These are phyloP conservation scores for Diprion similis DNA, from an alignment of 1,140 invertebrate species.

Conservation along the genomic window DNA sequence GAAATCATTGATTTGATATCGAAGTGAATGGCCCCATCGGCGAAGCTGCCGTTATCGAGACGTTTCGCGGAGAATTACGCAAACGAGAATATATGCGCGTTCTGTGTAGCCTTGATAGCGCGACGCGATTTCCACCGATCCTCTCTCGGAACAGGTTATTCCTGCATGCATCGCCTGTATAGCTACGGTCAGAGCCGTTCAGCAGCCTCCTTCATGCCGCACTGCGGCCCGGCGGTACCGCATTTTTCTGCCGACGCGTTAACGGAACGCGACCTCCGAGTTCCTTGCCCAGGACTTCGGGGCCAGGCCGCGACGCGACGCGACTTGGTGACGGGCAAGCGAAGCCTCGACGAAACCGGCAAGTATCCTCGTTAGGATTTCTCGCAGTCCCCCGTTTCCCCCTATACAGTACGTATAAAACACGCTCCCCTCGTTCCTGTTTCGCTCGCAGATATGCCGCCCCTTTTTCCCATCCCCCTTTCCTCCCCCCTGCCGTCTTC, in stretches of 20 bases:
- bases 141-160: not conserved
- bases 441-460: slow-evolving; percentile 12
- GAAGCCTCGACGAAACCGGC: not conserved
- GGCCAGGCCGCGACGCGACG: not conserved
- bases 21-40: too few relatives aligned
- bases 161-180: not conserved
- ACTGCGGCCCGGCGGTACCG: not conserved
- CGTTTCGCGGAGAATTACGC: too few relatives aligned
- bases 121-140: not conserved
- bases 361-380: slow-evolving; percentile 9
- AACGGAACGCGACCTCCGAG: not conserved
- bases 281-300: too few relatives aligned
- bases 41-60: too few relatives aligned
- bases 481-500: slow-evolving; percentile 24
- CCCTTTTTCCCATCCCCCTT: slow-evolving; percentile 22
- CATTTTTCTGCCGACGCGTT: not conserved
- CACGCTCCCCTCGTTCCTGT: not conserved
- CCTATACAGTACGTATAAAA: not conserved
- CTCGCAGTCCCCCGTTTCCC: slow-evolving; percentile 14
- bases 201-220: not conserved
- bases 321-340: not conserved
- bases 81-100: not conserved
- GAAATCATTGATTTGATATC: too few relatives aligned
- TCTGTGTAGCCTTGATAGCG: not conserved
- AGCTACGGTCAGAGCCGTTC: not conserved